Percentiles rank a stretch among this genome's conserved stretches.
phyloP scores from a whole-genome alignment of 2,888 invertebrate species.

The Drosophila meridiana region DNA sequence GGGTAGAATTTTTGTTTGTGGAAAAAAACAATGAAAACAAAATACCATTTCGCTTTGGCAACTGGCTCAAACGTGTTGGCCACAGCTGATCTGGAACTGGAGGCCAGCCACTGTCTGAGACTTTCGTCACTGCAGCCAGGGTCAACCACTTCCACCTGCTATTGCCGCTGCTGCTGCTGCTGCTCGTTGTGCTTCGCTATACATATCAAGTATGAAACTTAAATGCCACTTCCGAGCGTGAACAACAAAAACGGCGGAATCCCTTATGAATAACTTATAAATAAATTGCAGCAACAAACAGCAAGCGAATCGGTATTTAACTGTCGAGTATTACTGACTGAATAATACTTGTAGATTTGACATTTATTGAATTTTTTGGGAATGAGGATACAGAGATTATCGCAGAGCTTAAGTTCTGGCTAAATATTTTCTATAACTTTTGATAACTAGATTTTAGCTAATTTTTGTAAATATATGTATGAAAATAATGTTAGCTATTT shows the following conservation, averaged over 20 bases:
- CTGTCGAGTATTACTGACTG: background rate
- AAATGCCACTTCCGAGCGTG: constrained; percentile 42
- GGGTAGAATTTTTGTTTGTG: constrained; percentile 5
- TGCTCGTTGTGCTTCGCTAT: constrained; percentile 14
- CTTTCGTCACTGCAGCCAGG: constrained; percentile 32
- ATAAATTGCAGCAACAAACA: constrained; percentile 26
- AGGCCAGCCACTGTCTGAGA: constrained; percentile 34
- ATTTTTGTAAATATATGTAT: too few relatives aligned
- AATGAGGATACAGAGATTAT: background rate
- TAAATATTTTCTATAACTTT: background rate
- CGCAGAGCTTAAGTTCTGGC: too few relatives aligned
- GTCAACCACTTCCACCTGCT: constrained; percentile 56
- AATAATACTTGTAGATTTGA: background rate
- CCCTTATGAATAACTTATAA: constrained; percentile 29
- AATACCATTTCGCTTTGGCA: constrained; percentile 1
- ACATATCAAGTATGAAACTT: constrained; percentile 29
- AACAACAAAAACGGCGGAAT: constrained; percentile 3
- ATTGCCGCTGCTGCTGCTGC: background rate
- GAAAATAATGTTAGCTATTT: too few relatives aligned
- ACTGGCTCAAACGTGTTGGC: constrained; percentile 15
- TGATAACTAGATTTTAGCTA: background rate
- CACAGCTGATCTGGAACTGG: constrained; percentile 31
- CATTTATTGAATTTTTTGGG: background rate
- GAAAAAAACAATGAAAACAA: constrained; percentile 9
- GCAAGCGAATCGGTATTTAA: background rate